phyloP scores from a whole-genome alignment of 2,888 invertebrate species.

The Rotaria socialis region DNA sequence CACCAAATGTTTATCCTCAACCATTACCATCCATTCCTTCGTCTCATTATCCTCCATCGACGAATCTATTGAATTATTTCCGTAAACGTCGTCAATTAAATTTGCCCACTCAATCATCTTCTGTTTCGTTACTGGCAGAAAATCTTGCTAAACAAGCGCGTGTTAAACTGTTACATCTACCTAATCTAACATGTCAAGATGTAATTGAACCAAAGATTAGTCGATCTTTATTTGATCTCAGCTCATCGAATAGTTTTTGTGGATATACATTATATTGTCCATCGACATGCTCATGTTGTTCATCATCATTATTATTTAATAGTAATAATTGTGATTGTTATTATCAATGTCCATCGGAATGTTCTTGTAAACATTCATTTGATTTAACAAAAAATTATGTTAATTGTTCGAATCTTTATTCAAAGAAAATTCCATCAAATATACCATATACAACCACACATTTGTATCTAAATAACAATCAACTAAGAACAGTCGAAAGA shows the following conservation, averaged over 20 bases:
- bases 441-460: neutral
- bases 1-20: neutral
- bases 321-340: neutral
- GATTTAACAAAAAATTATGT: neutral
- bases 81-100: neutral
- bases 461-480: conserved; percentile 12
- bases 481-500: neutral
- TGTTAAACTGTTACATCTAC: conserved; percentile 16
- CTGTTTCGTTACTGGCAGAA: neutral
- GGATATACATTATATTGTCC: neutral
- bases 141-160: neutral
- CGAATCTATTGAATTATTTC: neutral
- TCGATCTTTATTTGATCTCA: neutral
- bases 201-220: neutral
- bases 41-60: neutral
- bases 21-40: neutral
- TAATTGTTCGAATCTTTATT: neutral
- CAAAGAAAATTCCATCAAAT: neutral
- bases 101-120: neutral
- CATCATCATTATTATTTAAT: neutral
- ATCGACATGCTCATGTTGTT: conserved; percentile 11
- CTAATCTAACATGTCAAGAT: neutral
- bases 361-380: conserved; percentile 15
- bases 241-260: conserved; percentile 24
- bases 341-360: neutral